Evolutionary conservation across 2,797 vertebrate genomes (phyloP).

Genomic region (Chelon labrosus): DNA sequence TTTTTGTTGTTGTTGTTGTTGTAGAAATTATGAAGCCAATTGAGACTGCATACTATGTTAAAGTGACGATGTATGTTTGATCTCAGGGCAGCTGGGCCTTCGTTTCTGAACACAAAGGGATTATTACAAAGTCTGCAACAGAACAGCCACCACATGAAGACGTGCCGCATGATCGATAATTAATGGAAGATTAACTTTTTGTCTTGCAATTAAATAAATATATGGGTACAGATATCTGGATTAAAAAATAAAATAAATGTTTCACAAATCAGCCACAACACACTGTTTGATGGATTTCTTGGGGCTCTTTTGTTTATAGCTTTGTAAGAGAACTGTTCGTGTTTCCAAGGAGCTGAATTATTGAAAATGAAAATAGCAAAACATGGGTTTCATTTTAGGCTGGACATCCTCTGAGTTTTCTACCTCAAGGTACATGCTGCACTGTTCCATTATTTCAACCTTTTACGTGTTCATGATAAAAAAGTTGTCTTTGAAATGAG

Average conservation of each 20-base stretch:
- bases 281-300: slow-evolving; percentile 1
- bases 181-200: slow-evolving; percentile 1
- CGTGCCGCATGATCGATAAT: slow-evolving; percentile 20
- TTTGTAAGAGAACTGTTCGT: slow-evolving; percentile 3
- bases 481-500: slow-evolving; percentile 60
- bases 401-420: slow-evolving; percentile 14
- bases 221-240: background rate
- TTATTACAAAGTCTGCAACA: slow-evolving; percentile 17
- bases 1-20: background rate
- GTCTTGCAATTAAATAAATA: slow-evolving; percentile 10
- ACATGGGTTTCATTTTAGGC: slow-evolving; percentile 16
- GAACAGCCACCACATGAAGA: background rate
- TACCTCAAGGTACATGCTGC: slow-evolving; percentile 22
- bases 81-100: background rate
- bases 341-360: slow-evolving; percentile 27
- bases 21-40: background rate
- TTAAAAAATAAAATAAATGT: background rate
- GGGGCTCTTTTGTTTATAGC: background rate
- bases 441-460: slow-evolving; percentile 38
- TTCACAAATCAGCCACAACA: background rate
- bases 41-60: background rate
- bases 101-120: background rate
- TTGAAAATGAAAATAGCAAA: slow-evolving; percentile 5
- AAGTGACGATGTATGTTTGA: background rate
- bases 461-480: slow-evolving; percentile 35